phyloP scores from a whole-genome alignment of 2,888 invertebrate species.

The Ectemnius lituratus region DNA sequence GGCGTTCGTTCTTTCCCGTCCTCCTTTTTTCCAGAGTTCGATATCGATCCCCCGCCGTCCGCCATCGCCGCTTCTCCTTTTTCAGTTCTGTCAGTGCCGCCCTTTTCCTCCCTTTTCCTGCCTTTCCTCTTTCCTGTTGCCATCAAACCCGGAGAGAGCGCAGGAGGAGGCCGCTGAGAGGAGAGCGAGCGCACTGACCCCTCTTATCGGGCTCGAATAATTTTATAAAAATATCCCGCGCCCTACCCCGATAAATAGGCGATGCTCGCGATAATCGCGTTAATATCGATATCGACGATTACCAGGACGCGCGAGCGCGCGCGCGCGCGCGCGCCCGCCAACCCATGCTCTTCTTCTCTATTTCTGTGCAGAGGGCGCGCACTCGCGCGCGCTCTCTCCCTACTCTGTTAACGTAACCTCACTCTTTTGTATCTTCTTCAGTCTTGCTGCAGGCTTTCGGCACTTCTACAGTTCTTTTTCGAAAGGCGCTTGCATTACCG shows the following conservation, averaged over 20 bases:
- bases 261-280: conserved; percentile 26
- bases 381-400: neutral
- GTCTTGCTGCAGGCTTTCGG: neutral
- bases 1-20: conserved; percentile 55
- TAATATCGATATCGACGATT: conserved; percentile 21
- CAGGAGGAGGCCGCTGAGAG: conserved; percentile 30
- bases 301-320: neutral
- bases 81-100: conserved; percentile 60
- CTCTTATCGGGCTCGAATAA: conserved; percentile 42
- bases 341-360: neutral
- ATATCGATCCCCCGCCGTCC: conserved; percentile 52
- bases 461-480: neutral
- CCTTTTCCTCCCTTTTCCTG: conserved; percentile 58
- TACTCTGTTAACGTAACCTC: neutral
- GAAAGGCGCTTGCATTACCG: no score
- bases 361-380: neutral
- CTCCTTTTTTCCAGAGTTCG: conserved; percentile 54
- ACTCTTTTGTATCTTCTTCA: neutral
- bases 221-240: conserved; percentile 51
- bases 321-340: neutral
- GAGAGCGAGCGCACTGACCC: conserved; percentile 10
- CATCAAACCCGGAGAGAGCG: conserved; percentile 53
- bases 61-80: conserved; percentile 36
- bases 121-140: conserved; percentile 62
- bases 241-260: conserved; percentile 8